Evolutionary conservation across 2,888 invertebrate species (phyloP).

Genomic region (Acanthococcus lagerstroemiae): DNA sequence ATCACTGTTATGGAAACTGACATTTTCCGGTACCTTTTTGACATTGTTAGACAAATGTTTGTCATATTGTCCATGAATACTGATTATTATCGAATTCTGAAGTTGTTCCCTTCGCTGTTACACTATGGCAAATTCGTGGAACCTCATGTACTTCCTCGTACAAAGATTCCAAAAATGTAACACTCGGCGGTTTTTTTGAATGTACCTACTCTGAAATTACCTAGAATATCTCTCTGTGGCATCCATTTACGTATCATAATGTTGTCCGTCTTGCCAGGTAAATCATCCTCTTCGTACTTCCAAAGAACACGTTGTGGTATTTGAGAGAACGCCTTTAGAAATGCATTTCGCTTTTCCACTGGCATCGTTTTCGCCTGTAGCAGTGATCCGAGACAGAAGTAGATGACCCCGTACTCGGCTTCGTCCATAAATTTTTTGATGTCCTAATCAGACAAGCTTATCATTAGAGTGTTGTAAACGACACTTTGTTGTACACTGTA

Average conservation of each 20-base stretch:
- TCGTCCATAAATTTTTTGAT: slow-evolving; percentile 32
- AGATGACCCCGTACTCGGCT: slow-evolving; percentile 32
- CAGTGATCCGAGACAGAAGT: slow-evolving; percentile 32
- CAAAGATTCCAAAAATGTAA: too few species aligned
- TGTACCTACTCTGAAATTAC: slow-evolving; percentile 42
- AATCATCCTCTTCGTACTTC: slow-evolving; percentile 58
- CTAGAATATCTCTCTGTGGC: slow-evolving; percentile 67
- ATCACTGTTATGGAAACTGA: too few species aligned
- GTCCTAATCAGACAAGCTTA: too few species aligned
- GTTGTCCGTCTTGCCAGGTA: slow-evolving; percentile 40
- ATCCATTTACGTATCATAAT: slow-evolving; percentile 55
- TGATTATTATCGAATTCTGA: too few species aligned
- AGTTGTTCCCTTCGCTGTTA: too few species aligned
- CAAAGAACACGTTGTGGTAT: slow-evolving; percentile 61
- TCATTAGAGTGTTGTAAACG: too few species aligned
- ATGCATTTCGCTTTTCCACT: slow-evolving; percentile 38
- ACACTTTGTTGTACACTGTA: too few species aligned
- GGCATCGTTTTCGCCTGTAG: slow-evolving; percentile 28
- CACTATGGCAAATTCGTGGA: too few species aligned
- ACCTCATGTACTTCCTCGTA: too few species aligned
- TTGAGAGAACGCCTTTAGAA: slow-evolving; percentile 52
- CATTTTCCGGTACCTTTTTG: too few species aligned
- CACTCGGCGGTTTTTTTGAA: neutral
- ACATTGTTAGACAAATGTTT: too few species aligned
- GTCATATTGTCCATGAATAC: too few species aligned